phyloP scores from a whole-genome alignment of 1,140 invertebrate genomes.

The Asobara japonica region DNA sequence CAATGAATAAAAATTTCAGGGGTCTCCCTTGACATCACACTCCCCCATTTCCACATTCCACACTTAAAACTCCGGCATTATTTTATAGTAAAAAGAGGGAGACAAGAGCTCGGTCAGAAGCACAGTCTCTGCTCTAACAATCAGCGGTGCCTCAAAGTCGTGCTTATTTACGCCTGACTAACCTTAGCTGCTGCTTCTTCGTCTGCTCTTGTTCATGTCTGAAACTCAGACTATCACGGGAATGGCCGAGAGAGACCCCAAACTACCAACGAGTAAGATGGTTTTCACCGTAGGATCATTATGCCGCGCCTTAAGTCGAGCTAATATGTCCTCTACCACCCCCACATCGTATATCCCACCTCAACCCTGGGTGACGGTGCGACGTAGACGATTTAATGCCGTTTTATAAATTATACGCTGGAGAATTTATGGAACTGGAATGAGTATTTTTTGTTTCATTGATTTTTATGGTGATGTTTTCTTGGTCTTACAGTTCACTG shows the following conservation, averaged over 20 bases:
- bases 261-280: slow-evolving; percentile 38
- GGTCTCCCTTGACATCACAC: slow-evolving; percentile 56
- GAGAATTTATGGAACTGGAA: not conserved
- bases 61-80: slow-evolving; percentile 19
- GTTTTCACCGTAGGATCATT: slow-evolving; percentile 60
- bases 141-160: slow-evolving; percentile 59
- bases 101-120: slow-evolving; percentile 22
- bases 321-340: slow-evolving; percentile 59
- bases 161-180: slow-evolving; percentile 63
- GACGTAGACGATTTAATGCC: slow-evolving; percentile 61
- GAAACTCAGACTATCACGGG: slow-evolving; percentile 31
- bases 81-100: slow-evolving; percentile 30
- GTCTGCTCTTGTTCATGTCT: not conserved
- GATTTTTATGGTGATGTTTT: not conserved
- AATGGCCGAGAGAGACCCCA: not conserved
- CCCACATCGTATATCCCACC: slow-evolving; percentile 42
- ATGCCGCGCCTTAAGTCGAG: slow-evolving; percentile 65
- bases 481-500: too few species aligned
- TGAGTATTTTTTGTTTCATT: not conserved
- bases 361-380: slow-evolving; percentile 32
- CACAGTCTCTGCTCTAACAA: slow-evolving; percentile 47
- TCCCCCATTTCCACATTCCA: slow-evolving; percentile 45
- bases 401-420: slow-evolving; percentile 60
- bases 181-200: slow-evolving; percentile 41
- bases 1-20: slow-evolving; percentile 67